Conservation (phyloP, 92 coral and sea anemone species). For the Isaurus tuberculatus region DNA sequence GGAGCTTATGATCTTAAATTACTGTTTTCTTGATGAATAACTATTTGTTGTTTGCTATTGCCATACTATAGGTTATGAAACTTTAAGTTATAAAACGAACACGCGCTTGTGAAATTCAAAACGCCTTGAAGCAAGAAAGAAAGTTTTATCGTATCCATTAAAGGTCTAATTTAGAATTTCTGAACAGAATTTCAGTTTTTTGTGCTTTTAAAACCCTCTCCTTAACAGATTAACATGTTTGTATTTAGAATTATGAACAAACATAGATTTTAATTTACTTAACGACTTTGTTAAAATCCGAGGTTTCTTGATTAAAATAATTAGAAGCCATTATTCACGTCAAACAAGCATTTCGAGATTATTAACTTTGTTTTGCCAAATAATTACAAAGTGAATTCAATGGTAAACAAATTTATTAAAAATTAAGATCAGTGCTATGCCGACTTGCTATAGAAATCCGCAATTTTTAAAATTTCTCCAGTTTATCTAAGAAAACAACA, state of each 20-base stretch:
- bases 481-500: neutral
- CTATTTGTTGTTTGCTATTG: no score
- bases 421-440: neutral
- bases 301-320: neutral
- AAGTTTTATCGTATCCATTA: no score
- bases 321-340: neutral
- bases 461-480: neutral
- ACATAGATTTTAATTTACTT: neutral
- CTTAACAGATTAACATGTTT: neutral
- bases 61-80: no score
- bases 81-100: no score
- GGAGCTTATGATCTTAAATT: no score
- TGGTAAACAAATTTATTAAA: slow-evolving; percentile 2
- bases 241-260: neutral
- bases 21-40: no score
- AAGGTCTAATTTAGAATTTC: no score
- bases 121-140: no score
- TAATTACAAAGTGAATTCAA: neutral
- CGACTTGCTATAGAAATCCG: neutral
- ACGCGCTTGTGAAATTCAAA: no score
- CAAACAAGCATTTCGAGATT: neutral
- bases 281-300: neutral
- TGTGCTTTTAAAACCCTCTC: neutral
- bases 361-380: neutral
- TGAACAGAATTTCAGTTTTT: neutral